phyloP scores from a whole-genome alignment of 2,888 invertebrate genomes.

The Anaspis maculata region DNA sequence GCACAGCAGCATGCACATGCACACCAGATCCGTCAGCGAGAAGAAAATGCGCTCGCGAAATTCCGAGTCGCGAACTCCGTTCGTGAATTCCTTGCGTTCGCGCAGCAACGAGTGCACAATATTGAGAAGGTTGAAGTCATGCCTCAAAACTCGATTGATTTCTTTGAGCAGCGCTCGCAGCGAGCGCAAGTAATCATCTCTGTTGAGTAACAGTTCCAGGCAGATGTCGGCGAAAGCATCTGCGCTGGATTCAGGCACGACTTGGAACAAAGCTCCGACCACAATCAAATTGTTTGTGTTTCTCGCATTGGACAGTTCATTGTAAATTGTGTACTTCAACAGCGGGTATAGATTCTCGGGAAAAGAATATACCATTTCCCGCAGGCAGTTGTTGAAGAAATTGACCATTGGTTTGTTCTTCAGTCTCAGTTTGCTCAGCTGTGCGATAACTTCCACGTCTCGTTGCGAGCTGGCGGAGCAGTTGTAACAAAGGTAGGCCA shows the following conservation, averaged over 20 bases:
- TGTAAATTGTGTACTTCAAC: constrained; percentile 87
- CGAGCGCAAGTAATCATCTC: constrained; percentile 86
- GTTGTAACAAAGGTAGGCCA: constrained; percentile 87
- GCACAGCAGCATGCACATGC: constrained; percentile 76
- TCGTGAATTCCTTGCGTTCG: constrained; percentile 53
- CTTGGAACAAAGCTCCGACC: constrained; percentile 80
- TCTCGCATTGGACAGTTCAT: constrained; percentile 84
- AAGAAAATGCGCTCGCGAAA: constrained; percentile 77
- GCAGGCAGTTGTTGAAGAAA: constrained; percentile 78
- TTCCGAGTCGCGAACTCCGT: constrained; percentile 54
- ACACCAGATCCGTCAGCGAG: constrained; percentile 75
- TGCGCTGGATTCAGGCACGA: constrained; percentile 73
- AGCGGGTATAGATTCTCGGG: constrained; percentile 77
- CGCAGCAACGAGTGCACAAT: constrained; percentile 72
- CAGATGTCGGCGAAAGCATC: constrained; percentile 78
- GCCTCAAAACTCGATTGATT: constrained; percentile 73
- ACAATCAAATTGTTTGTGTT: constrained; percentile 95
- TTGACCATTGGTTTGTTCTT: constrained; percentile 90
- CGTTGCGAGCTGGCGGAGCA: constrained; percentile 61
- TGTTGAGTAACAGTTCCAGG: constrained; percentile 71
- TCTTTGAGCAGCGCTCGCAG: constrained; percentile 80
- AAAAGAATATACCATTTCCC: constrained; percentile 81
- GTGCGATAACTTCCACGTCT: constrained; percentile 63
- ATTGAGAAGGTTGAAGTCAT: constrained; percentile 71
- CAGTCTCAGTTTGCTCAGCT: constrained; percentile 80